phyloP scores from a whole-genome alignment of 2,113 vertebrate genomes.

The Amblyopsis rosae region DNA sequence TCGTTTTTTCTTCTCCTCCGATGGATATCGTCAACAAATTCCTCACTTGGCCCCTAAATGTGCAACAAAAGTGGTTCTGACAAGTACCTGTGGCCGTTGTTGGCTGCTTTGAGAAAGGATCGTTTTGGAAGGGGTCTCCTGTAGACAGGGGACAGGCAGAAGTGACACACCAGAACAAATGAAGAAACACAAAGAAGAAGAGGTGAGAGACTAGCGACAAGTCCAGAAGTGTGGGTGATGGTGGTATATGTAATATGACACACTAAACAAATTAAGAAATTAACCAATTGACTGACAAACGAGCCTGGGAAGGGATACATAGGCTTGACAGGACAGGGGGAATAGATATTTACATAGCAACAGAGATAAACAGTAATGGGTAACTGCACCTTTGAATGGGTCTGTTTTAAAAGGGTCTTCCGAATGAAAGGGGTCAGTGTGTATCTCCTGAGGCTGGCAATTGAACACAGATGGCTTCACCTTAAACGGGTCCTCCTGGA shows the following conservation, averaged over 20 bases:
- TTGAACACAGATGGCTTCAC: constrained; percentile 87
- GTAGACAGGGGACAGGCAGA: constrained; percentile 17
- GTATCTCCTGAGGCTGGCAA: constrained; percentile 83
- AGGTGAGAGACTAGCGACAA: background rate
- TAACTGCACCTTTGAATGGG: constrained; percentile 87
- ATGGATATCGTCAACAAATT: too few relatives aligned
- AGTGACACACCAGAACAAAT: constrained; percentile 14
- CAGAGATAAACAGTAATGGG: background rate
- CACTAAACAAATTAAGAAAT: background rate
- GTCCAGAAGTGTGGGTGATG: too few relatives aligned
- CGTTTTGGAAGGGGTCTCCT: constrained; percentile 94
- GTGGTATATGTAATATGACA: too few relatives aligned
- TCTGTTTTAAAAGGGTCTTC: constrained; percentile 96
- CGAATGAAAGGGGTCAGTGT: constrained; percentile 90
- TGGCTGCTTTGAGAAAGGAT: constrained; percentile 89
- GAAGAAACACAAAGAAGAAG: constrained; percentile 9
- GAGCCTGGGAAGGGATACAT: too few relatives aligned
- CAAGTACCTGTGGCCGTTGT: constrained; percentile 81
- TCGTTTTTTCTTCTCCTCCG: too few relatives aligned
- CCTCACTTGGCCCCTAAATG: too few relatives aligned
- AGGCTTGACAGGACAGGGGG: background rate
- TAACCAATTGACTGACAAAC: background rate
- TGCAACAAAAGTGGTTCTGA: background rate
- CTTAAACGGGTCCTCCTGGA: constrained; percentile 93
- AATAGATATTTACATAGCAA: background rate